phyloP scores from a whole-genome alignment of 2,113 vertebrate genomes.

The Symphodus melops region DNA sequence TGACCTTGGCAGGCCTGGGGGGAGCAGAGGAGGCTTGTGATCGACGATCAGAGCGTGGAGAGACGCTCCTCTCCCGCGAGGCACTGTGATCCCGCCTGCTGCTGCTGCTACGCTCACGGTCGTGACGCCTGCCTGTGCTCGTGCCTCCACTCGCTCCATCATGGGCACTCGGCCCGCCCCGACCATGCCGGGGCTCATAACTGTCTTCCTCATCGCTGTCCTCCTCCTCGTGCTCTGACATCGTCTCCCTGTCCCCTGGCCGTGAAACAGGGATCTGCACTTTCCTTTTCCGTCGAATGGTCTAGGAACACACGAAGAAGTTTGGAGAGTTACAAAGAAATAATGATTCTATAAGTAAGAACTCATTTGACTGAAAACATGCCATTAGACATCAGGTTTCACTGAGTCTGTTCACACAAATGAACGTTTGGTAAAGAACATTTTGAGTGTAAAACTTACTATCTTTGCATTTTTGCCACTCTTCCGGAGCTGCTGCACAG shows the following conservation, averaged over 20 bases:
- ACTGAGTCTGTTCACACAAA: not conserved
- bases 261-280: constrained; percentile 92
- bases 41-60: constrained; percentile 91
- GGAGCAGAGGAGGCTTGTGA: constrained; percentile 91
- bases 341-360: no score
- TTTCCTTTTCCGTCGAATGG: constrained; percentile 96
- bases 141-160: constrained; percentile 76
- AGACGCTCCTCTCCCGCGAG: constrained; percentile 92
- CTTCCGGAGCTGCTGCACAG: constrained; percentile 97
- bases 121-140: constrained; percentile 81
- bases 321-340: not conserved
- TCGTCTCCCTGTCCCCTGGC: constrained; percentile 88
- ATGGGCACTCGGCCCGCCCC: constrained; percentile 73
- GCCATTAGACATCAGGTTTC: not conserved
- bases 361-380: not conserved
- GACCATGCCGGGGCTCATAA: constrained; percentile 82
- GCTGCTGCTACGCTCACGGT: constrained; percentile 78
- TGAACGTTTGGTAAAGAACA: not conserved
- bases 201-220: constrained; percentile 91
- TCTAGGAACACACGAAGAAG: constrained; percentile 79
- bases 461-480: constrained; percentile 99
- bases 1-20: constrained; percentile 93
- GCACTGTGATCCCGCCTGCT: constrained; percentile 88
- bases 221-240: constrained; percentile 92
- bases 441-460: constrained; percentile 82